These are phyloP conservation scores for Linepithema humile DNA, from an alignment of 1,140 invertebrate species.

Conservation along the genomic window DNA sequence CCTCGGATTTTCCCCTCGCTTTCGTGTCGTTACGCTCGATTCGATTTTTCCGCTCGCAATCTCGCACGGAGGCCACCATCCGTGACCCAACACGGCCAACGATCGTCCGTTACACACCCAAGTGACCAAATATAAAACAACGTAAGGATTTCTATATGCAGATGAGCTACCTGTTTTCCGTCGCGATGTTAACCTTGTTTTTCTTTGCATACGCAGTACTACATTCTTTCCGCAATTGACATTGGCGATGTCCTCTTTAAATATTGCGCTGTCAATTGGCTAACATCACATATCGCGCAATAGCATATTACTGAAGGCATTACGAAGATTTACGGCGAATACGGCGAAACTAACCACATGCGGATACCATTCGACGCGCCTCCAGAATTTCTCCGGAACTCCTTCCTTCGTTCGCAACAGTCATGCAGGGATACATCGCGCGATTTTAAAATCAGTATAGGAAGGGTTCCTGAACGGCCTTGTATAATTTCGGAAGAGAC, in stretches of 20 bases:
- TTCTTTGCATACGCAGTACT: background rate
- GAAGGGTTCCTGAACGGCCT: slow-evolving; percentile 37
- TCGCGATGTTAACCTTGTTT: background rate
- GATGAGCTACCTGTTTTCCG: background rate
- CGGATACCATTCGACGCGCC: background rate
- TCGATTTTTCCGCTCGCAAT: slow-evolving; percentile 34
- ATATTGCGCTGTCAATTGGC: background rate
- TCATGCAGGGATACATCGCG: background rate
- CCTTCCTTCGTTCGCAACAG: background rate
- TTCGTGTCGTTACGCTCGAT: slow-evolving; percentile 29
- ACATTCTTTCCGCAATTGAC: background rate
- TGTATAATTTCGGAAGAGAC: slow-evolving; percentile 48
- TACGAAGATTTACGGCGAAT: background rate
- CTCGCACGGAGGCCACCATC: slow-evolving; percentile 24
- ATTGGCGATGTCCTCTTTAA: background rate
- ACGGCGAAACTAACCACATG: too few species aligned
- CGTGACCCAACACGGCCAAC: slow-evolving; percentile 41
- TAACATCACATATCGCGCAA: background rate
- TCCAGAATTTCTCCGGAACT: background rate
- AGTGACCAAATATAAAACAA: slow-evolving; percentile 26
- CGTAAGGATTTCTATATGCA: background rate
- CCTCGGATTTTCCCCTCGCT: slow-evolving; percentile 12
- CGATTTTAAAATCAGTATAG: background rate
- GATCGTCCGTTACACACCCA: slow-evolving; percentile 18
- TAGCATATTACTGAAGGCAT: too few species aligned